A percentile compares a stretch with the other conserved stretches of the same genome.
Evolutionary conservation across 2,797 vertebrate species (phyloP).

Genomic region (Dromococcyx pavoninus): DNA sequence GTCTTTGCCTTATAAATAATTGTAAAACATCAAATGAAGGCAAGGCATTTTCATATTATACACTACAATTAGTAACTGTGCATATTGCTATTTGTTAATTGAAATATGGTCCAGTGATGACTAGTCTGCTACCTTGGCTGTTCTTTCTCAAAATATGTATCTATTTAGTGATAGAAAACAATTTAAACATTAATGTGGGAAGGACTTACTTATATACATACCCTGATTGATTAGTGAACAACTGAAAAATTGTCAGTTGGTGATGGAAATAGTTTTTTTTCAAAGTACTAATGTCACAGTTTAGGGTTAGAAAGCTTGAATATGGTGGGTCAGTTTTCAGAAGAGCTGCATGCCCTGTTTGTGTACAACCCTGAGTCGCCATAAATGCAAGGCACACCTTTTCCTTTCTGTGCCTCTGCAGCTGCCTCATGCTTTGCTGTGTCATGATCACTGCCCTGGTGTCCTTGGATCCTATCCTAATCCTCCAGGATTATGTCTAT

Average conservation of each 20-base stretch:
- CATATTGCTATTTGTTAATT: not conserved
- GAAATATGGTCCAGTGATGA: not conserved
- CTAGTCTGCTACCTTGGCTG: not conserved
- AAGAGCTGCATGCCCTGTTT: not conserved
- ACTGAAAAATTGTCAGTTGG: not conserved
- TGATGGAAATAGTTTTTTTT: not conserved
- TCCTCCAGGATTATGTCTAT: slow-evolving; percentile 54
- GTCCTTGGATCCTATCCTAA: slow-evolving; percentile 56
- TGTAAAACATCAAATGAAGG: not conserved
- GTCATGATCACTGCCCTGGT: slow-evolving; percentile 39
- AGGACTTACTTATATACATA: not conserved
- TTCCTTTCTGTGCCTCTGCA: not conserved
- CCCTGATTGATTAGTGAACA: not conserved
- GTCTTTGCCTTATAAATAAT: not conserved
- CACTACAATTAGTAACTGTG: not conserved
- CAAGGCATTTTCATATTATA: not conserved
- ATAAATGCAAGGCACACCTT: not conserved
- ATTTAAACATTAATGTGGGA: not conserved
- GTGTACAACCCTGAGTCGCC: not conserved
- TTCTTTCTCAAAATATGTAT: not conserved
- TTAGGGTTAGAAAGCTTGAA: not conserved
- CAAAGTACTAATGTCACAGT: not conserved
- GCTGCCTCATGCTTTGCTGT: not conserved
- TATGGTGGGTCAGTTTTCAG: not conserved
- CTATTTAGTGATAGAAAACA: not conserved